phyloP scores from a whole-genome alignment of 2,113 vertebrate species.

The Brevimyrus niger region DNA sequence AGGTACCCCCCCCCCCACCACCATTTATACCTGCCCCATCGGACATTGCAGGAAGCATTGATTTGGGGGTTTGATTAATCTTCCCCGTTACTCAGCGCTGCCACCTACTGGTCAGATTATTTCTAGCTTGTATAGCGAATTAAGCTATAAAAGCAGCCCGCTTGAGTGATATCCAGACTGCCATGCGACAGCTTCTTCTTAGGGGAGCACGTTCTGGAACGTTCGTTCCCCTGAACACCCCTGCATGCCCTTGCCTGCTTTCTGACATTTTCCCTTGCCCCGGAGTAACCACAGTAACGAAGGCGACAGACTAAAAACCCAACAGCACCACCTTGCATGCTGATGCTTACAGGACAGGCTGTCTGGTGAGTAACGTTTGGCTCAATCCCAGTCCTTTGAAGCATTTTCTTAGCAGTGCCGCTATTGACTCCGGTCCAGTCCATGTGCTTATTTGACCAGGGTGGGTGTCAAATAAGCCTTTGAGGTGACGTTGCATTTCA shows the following conservation, averaged over 20 bases:
- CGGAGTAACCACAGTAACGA: background rate
- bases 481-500: background rate
- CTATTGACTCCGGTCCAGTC: background rate
- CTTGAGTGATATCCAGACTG: background rate
- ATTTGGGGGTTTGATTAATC: background rate
- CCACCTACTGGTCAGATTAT: background rate
- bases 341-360: background rate
- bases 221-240: background rate
- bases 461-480: background rate
- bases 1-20: slow-evolving; percentile 54
- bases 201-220: background rate
- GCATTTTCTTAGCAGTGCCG: background rate
- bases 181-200: background rate
- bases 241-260: background rate
- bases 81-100: background rate
- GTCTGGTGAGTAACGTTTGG: background rate
- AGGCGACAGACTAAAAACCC: background rate
- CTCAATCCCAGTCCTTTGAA: background rate
- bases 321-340: background rate
- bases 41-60: background rate
- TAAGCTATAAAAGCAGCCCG: background rate
- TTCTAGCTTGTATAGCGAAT: background rate
- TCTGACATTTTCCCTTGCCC: background rate
- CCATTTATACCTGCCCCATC: background rate
- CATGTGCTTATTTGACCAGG: background rate